Base-by-base conservation (phyloP, 1,140 invertebrate genomes). In the Meloidogyne exigua region DNA sequence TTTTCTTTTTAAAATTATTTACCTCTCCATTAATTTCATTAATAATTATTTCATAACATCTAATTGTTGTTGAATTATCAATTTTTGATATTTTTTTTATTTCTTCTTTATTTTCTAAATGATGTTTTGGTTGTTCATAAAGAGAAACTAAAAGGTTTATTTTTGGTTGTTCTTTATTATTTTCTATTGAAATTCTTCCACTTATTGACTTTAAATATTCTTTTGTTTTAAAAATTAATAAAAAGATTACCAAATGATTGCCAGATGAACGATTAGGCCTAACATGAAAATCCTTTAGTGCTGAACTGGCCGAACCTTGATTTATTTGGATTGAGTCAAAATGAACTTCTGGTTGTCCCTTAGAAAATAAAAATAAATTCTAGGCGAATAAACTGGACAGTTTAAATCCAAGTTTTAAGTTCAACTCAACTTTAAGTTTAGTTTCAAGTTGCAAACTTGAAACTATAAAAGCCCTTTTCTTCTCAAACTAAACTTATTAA, bases 11-110 rank as follows among this genome's bases (percentile, higher is more conserved):
- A 23, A 7, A 49, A 25, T 11, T 63, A 21, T 0, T 21, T 57
- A 73, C 71, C 21, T 73, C 71, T 13, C 71, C 71, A 63, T 63
- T 73, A 18, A 73, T 57, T 32, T 73, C 39, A 0, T 73, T 12
- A 57, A 73, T 63, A 26, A 73, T 63, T 32, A 73, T 65, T 25
- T 28, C 39, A 65, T 73, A 36, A 23, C 15, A 23, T 65, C 57
- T 23, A 32, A 21, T 18, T 26, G 70, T 26, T 26, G 70, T 26
- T 36, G 71, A 23, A 25, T 23, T 36, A 23, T 21, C 36, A 23
- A 66, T 36, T 23, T 36, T 32, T 25, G 57, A 36, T 18, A 39
- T 15, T 73, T 73, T 73, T 7, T 39, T 62, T 12, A 26, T 73
- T 23, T 64, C n/a, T 2, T 63, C 57, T 23, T 28, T 12, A 13